phyloP scores from a whole-genome alignment of 2,113 vertebrate genomes.

The Panthera tigris region DNA sequence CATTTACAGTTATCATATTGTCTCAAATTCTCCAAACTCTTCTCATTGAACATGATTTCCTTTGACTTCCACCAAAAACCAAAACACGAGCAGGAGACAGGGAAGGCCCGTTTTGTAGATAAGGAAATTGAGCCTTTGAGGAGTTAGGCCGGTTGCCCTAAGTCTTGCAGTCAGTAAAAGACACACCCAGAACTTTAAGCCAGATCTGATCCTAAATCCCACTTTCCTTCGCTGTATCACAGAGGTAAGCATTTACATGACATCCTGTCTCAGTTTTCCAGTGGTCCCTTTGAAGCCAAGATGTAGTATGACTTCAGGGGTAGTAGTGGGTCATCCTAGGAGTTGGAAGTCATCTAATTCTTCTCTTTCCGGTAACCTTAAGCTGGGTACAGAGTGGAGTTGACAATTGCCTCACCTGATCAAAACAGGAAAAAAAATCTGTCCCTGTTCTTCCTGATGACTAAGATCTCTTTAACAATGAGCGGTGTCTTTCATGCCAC shows the following conservation, averaged over 20 bases:
- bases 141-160: not conserved
- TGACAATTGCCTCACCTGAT: not conserved
- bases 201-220: not conserved
- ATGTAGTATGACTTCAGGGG: not conserved
- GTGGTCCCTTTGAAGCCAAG: not conserved
- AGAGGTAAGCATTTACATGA: not conserved
- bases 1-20: not conserved
- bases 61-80: constrained; percentile 3
- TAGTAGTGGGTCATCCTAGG: not conserved
- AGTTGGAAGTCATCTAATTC: not conserved
- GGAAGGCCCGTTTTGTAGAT: not conserved
- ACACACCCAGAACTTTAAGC: not conserved
- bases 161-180: not conserved
- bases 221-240: not conserved
- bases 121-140: not conserved
- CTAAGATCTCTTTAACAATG: not conserved
- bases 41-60: not conserved
- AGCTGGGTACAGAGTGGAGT: not conserved
- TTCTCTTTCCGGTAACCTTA: not conserved
- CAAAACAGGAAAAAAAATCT: not conserved
- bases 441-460: not conserved
- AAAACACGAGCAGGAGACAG: not conserved
- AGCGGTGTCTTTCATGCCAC: not conserved
- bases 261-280: not conserved
- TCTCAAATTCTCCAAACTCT: not conserved